These are phyloP conservation scores for Carcharodon carcharias DNA, from an alignment of 2,797 vertebrate genomes.

Conservation along the genomic window DNA sequence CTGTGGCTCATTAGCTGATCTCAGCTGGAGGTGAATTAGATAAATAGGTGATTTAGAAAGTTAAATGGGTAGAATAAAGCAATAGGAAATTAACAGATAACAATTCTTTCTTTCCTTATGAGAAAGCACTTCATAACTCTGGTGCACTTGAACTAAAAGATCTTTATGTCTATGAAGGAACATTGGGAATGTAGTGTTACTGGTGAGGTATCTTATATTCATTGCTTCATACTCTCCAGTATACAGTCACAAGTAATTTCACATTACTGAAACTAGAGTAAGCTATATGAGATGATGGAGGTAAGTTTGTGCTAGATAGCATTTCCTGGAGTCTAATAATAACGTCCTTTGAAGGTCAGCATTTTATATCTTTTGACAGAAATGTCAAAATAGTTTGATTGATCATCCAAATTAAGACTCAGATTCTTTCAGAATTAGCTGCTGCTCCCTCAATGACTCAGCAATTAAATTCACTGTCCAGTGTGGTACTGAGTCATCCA, in stretches of 20 bases:
- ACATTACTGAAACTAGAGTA: constrained; percentile 27
- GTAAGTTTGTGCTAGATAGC: constrained; percentile 14
- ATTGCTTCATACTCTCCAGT: constrained; percentile 30
- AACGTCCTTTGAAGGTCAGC: background rate
- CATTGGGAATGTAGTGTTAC: background rate
- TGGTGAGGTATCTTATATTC: constrained; percentile 12
- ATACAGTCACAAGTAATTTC: constrained; percentile 34
- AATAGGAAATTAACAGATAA: background rate
- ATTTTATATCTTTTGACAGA: constrained; percentile 2
- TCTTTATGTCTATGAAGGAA: background rate
- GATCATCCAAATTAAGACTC: background rate
- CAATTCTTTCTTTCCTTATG: background rate
- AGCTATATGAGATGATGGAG: constrained; percentile 24
- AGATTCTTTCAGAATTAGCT: background rate
- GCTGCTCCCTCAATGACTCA: background rate
- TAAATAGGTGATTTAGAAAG: background rate
- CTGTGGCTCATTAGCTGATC: background rate
- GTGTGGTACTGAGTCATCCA: background rate
- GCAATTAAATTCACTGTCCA: background rate
- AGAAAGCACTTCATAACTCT: background rate
- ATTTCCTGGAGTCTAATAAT: constrained; percentile 20
- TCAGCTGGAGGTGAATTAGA: background rate
- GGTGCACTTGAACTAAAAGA: background rate
- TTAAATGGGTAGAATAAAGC: background rate
- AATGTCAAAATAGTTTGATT: constrained; percentile 17